Evolutionary conservation across 2,888 invertebrate genomes (phyloP), one percentile per base, ranked within the genome.

Genomic region (Tenthredo distinguenda): DNA sequence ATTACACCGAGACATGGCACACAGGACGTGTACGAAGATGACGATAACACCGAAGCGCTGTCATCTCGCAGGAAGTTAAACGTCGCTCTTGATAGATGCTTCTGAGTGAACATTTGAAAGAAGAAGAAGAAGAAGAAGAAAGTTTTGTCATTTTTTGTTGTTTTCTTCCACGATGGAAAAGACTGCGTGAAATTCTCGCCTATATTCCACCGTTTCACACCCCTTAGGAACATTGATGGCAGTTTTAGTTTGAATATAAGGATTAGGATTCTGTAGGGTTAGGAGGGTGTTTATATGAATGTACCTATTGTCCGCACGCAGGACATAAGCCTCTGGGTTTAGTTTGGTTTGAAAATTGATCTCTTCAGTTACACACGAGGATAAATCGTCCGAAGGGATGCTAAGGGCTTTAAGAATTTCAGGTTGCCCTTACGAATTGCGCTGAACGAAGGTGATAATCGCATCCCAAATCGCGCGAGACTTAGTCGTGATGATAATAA

Each of bases 1-100:
- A 77, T 77, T 77, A 77, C 77, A 77, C 50, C 77, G 2, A 34
- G 55, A n/a, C 77, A 31, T 34, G 77, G 31, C 37, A 55, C n/a
- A 55, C 31, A 55, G 34, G 55, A 77, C 50, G 76, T 26, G 50
- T 77, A 50, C 40, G n/a, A 31, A 50, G 55, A 31, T 77, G 31
- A 50, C 76, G 76, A 50, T 55, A 77, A 74, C 43, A n/a, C 43
- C n/a, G 72, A 40, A 10, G 10, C 40, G 43, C 4, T 43, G 72
- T 74, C 40, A 43, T 74, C 37, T 40, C 18, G 12, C 71, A 34
- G 31, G 71, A 71, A 71, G 71, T 71, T 18, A 37, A 71, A 26
- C 71, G 34, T 71, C 71, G 71, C 71, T 37, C 37, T n/a, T 71
- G n/a, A 37, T 34, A 18, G 37, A n/a, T 43, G 72, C n/a, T 12